These are phyloP conservation scores for Morbakka virulenta DNA, from an alignment of 30 jellyfish, hydroid and myxozoan genomes.

Conservation along the genomic window DNA sequence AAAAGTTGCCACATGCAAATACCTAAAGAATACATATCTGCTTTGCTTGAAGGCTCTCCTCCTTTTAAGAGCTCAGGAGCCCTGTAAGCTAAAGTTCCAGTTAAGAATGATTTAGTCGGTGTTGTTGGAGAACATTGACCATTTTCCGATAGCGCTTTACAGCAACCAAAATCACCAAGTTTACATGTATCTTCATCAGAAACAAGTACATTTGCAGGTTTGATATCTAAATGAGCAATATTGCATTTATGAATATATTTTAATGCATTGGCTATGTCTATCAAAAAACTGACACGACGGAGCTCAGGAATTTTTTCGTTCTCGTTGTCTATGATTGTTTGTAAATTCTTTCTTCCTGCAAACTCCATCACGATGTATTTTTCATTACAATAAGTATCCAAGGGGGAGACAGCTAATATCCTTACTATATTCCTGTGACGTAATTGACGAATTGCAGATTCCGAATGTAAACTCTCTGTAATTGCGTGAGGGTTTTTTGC, in stretches of 20 bases:
- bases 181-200: constrained; percentile 85
- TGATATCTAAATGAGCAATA: constrained; percentile 94
- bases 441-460: constrained; percentile 71
- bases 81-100: constrained; percentile 97
- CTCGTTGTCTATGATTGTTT: constrained; percentile 68
- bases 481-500: constrained; percentile 90
- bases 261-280: constrained; percentile 91
- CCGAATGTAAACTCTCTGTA: constrained; percentile 94
- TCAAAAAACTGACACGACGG: constrained; percentile 68
- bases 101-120: constrained; percentile 91
- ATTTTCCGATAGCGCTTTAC: constrained; percentile 74
- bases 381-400: constrained; percentile 39
- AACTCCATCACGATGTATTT: constrained; percentile 85
- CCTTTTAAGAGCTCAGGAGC: constrained; percentile 97
- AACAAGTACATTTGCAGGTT: constrained; percentile 97
- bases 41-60: constrained; percentile 90
- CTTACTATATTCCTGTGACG: constrained; percentile 92
- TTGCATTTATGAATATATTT: constrained; percentile 75
- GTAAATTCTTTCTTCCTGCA: constrained; percentile 90
- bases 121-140: constrained; percentile 98
- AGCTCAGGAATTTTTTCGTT: constrained; percentile 65
- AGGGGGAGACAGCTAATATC: constrained; percentile 80
- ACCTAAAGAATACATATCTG: constrained; percentile 95
- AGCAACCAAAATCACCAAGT: constrained; percentile 99
- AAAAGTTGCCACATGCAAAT: constrained; percentile 97